Evolutionary conservation across 2,888 invertebrate species (phyloP).

Genomic region (Drosophila algonquin): DNA sequence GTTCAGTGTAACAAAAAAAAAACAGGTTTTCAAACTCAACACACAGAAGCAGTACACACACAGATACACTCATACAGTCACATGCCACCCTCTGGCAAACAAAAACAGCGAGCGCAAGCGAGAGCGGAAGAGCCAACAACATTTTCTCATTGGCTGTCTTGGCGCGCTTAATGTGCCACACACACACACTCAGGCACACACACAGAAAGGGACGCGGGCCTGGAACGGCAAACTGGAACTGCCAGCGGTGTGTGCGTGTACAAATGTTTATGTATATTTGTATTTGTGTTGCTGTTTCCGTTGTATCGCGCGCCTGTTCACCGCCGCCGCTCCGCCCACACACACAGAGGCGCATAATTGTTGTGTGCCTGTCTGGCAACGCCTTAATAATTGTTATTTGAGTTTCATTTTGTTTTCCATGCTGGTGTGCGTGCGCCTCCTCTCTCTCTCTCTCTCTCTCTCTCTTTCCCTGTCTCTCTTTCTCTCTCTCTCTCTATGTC

Average conservation of each 20-base stretch:
- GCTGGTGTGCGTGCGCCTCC: conserved; percentile 29
- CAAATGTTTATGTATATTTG: conserved; percentile 33
- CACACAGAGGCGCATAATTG: conserved; percentile 66
- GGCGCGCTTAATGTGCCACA: conserved; percentile 63
- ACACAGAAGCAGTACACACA: conserved; percentile 31
- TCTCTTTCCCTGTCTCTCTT: conserved; percentile 3
- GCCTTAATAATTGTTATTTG: conserved; percentile 83
- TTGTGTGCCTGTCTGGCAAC: conserved; percentile 81
- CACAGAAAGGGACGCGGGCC: conserved; percentile 34
- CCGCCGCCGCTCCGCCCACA: conserved; percentile 68
- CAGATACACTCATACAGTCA: conserved; percentile 42
- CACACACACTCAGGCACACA: conserved; percentile 42
- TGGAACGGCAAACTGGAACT: conserved; percentile 77
- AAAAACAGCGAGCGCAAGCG: conserved; percentile 56
- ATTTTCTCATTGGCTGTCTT: conserved; percentile 82
- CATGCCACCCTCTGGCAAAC: conserved; percentile 65
- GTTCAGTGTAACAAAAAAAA: conserved; percentile 55
- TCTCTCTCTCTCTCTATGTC: conserved; percentile 17
- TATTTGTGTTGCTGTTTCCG: conserved; percentile 51
- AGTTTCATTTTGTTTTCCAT: conserved; percentile 72
- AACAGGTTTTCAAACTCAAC: conserved; percentile 71
- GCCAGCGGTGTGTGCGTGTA: conserved; percentile 48
- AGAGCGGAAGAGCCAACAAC: conserved; percentile 62
- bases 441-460: conserved; percentile 18
- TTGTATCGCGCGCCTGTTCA: conserved; percentile 65